A percentile compares a stretch with the other conserved stretches of the same genome.
Evolutionary conservation across 2,797 vertebrate genomes (phyloP).

Genomic region (Cheirogaleus major): DNA sequence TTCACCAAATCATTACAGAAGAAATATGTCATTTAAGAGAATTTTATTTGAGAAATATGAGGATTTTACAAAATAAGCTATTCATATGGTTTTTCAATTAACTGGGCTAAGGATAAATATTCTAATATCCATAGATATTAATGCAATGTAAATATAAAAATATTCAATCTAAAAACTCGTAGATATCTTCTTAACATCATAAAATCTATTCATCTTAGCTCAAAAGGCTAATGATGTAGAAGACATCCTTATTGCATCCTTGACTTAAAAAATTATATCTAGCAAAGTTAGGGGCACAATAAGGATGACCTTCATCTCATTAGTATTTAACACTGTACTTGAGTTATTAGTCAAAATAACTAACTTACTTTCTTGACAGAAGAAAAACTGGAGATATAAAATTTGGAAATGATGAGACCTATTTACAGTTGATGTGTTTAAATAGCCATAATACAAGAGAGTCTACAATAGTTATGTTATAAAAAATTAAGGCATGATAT

Average conservation of each 20-base stretch:
- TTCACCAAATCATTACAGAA: not conserved
- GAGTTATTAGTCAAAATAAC: not conserved
- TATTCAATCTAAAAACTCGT: not conserved
- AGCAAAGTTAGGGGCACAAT: not conserved
- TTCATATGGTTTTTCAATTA: not conserved
- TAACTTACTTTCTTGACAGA: not conserved
- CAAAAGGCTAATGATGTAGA: not conserved
- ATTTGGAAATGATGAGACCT: not conserved
- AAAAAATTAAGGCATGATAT: not conserved
- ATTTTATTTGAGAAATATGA: not conserved
- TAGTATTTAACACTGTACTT: not conserved
- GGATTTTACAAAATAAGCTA: not conserved
- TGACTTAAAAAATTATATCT: not conserved
- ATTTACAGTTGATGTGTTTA: not conserved
- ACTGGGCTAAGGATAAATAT: not conserved
- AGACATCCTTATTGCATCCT: not conserved
- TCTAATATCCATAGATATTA: not conserved
- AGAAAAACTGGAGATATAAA: not conserved
- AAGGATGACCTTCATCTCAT: not conserved
- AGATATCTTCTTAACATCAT: not conserved
- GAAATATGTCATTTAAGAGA: not conserved
- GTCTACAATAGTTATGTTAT: not conserved
- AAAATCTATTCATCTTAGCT: not conserved
- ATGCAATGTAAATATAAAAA: not conserved
- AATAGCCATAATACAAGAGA: not conserved